phyloP scores from a whole-genome alignment of 2,113 vertebrate genomes.

The Salvelinus sp. region DNA sequence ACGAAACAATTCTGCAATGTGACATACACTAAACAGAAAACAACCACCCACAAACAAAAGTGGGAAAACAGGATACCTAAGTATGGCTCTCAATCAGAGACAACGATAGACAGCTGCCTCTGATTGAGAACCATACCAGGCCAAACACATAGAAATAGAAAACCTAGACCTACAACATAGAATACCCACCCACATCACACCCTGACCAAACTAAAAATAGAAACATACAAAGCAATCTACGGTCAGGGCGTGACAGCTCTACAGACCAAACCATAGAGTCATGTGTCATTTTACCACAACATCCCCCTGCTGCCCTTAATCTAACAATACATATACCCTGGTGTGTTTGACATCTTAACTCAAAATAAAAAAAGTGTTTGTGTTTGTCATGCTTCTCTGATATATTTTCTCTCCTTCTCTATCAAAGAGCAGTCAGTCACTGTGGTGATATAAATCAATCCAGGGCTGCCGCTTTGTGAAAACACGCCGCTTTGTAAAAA shows the following conservation, averaged over 20 bases:
- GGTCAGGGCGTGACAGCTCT: not conserved
- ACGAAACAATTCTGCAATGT: too few relatives aligned
- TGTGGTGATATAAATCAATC: conserved; percentile 74
- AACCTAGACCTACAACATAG: too few relatives aligned
- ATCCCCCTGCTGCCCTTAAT: conserved; percentile 5
- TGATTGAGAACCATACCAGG: too few relatives aligned
- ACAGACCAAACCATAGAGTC: conserved; percentile 6
- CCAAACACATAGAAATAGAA: too few relatives aligned
- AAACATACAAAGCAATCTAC: too few relatives aligned
- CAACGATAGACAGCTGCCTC: too few relatives aligned
- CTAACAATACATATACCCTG: conserved; percentile 60
- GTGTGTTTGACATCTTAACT: conserved; percentile 63
- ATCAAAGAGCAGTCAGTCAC: conserved; percentile 81
- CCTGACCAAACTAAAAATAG: too few relatives aligned
- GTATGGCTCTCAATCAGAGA: too few relatives aligned
- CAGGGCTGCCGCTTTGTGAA: conserved; percentile 57
- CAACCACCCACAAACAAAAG: too few relatives aligned
- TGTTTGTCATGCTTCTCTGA: conserved; percentile 56
- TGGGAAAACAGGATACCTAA: too few relatives aligned
- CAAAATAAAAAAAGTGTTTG: conserved; percentile 61
- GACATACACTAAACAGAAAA: too few relatives aligned
- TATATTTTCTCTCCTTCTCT: conserved; percentile 51
- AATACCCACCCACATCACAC: too few relatives aligned
- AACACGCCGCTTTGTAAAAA: conserved; percentile 77
- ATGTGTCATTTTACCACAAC: conserved; percentile 23